Percentiles rank a stretch among this genome's conserved stretches.
phyloP scores from a whole-genome alignment of 2,888 invertebrate genomes.

The Gnatocerus cornutus region DNA sequence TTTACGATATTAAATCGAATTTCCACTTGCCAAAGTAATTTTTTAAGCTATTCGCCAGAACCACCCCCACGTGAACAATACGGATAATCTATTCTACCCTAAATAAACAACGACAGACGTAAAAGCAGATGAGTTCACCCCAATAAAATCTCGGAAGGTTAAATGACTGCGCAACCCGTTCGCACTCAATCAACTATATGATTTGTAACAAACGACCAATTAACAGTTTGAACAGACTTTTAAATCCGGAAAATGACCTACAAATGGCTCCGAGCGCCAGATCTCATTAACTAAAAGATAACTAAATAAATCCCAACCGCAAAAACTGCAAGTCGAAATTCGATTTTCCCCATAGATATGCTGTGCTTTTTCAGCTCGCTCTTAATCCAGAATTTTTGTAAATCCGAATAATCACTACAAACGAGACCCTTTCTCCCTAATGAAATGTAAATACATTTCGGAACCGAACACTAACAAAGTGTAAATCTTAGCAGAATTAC shows the following conservation, averaged over 20 bases:
- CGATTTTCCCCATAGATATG: too few relatives aligned
- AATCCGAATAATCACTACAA: conserved; percentile 29
- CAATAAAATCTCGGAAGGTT: conserved; percentile 29
- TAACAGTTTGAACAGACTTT: conserved; percentile 10
- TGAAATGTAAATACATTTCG: conserved; percentile 39
- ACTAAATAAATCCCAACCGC: too few relatives aligned
- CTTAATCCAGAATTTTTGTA: conserved; percentile 17
- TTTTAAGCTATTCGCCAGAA: conserved; percentile 17
- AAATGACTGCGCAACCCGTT: conserved; percentile 20
- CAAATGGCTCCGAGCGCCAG: conserved; percentile 2
- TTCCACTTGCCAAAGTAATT: conserved; percentile 22
- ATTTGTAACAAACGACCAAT: conserved; percentile 36
- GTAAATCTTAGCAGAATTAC: conserved; percentile 34
- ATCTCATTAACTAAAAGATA: not conserved
- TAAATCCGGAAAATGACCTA: not conserved
- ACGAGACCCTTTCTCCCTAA: conserved; percentile 23
- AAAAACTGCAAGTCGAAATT: too few relatives aligned
- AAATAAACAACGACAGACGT: conserved; percentile 35
- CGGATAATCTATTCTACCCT: conserved; percentile 37
- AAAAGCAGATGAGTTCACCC: conserved; percentile 20
- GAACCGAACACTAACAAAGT: conserved; percentile 38
- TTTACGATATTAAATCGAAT: conserved; percentile 38
- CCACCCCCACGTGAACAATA: conserved; percentile 26
- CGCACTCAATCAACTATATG: conserved; percentile 33
- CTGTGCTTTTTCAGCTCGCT: too few relatives aligned